Base-by-base conservation (phyloP, 2,797 vertebrate genomes). In the Diglossa cyanea region DNA sequence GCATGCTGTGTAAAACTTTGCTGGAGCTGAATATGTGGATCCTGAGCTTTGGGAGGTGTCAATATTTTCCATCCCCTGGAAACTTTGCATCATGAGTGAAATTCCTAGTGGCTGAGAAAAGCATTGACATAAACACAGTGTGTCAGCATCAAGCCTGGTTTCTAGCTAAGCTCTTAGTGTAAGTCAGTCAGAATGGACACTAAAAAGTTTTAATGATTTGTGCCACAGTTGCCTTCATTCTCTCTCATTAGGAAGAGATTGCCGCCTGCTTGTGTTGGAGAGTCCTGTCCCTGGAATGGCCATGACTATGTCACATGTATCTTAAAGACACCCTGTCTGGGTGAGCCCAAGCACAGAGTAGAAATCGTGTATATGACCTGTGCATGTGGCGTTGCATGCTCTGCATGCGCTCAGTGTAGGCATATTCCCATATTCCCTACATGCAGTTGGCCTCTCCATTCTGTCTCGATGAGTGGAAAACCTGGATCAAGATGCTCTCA, bases 401-500 rank as follows among this genome's bases (percentile, higher is more conserved):
- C 26, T 50, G 16, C 26, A 7, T 11, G 10, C 17, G 15, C 21
- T 19, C n/a, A 21, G 28, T 8, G 9, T 33, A 23, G n/a, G 19
- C 26, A 7, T 28, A 24, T 65, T 73, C 47, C 37, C 33, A 44
- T 20, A 21, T 66, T 73, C 33, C 39, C 5, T 39, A 4, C 13
- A 13, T 39, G n/a, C 4, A 30, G 5, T 15, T 58, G 21, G 6
- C 28, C 25, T 66, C 13, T 70, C n/a, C 13, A 2, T 39, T 65
- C 39, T 37, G 10, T 68, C 40, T 54, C 0, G 0, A 1, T 14
- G 24, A 54, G 9, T 7, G 26, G 23, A 83, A 28, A 11, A 57
- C 23, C 24, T 76, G 30, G 14, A 50, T 65, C 7, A 19, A 50
- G 42, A 23, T 24, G 21, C 4, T 88, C 8, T 79, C 2, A 3